Evolutionary conservation across 2,888 invertebrate species (phyloP), one percentile per base, ranked within the genome.

Genomic region (Epirrita christyi): DNA sequence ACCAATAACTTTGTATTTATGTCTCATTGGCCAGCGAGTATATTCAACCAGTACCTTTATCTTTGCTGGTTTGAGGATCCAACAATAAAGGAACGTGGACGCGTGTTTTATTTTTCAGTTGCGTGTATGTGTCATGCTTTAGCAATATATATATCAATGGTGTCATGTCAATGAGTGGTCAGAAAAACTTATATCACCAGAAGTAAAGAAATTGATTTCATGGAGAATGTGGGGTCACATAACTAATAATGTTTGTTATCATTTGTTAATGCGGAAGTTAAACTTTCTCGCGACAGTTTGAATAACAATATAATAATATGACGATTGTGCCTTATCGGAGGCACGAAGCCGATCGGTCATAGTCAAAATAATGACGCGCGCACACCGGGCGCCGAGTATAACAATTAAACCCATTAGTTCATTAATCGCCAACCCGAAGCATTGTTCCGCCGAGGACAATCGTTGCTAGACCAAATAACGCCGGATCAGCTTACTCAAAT

Each of bases 391-490:
- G 70, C 73, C 74, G 68, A 62, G 71, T 69, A 72, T 77, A 81
- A 84, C 84, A 86, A 88, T 88, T 85, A 85, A 78, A 78, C 68
- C 76, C 86, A 88, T 88, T 88, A 86, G 85, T 86, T 85, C 85
- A 88, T 88, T 88, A 90, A 90, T 90, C 83, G 79, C 66, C 77
- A 71, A 70, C 73, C 71, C 71, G 66, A 62, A 75, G 83, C 90
- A 91, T 90, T 91, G 90, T 90, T 91, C 87, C 71, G 67, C 64
- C 59, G 72, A 50, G 83, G 86, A 88, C 89, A 88, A 86, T 87
- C 84, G 85, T 73, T 68, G 82, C 86, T 90, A 91, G 90, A 91
- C 90, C 86, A 91, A 90, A 90, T 91, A 91, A 83, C 75, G 67
- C 56, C 76, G 76, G 74, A 75, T 85, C 85, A 70, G 67, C 75